These are phyloP conservation scores for Trachelus iudaicus DNA, from an alignment of 2,888 invertebrate species.

Conservation along the genomic window DNA sequence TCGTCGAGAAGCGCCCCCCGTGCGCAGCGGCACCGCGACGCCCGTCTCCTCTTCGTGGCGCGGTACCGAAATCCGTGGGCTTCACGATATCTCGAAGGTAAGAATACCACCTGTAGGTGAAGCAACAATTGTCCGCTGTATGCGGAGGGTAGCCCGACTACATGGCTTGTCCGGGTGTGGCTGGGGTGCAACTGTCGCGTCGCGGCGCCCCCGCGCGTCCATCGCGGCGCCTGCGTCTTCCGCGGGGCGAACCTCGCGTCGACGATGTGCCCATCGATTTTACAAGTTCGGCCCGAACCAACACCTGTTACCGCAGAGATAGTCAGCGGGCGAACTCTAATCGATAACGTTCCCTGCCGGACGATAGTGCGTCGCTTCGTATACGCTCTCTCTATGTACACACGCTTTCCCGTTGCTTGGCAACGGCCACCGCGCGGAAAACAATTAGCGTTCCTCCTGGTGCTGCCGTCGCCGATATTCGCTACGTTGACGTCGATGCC, in stretches of 20 bases:
- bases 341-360: slow-evolving; percentile 57
- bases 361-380: slow-evolving; percentile 47
- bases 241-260: not conserved
- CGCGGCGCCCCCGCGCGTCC: slow-evolving; percentile 34
- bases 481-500: not conserved
- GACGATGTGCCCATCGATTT: slow-evolving; percentile 35
- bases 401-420: slow-evolving; percentile 28
- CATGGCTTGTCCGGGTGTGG: slow-evolving; percentile 66
- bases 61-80: not conserved
- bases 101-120: slow-evolving; percentile 65
- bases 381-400: slow-evolving; percentile 11
- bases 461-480: slow-evolving; percentile 31
- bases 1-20: not conserved
- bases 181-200: slow-evolving; percentile 57
- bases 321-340: slow-evolving; percentile 42
- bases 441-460: slow-evolving; percentile 23
- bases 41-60: not conserved
- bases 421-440: slow-evolving; percentile 38
- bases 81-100: slow-evolving; percentile 13
- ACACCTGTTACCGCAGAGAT: slow-evolving; percentile 61
- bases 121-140: slow-evolving; percentile 66
- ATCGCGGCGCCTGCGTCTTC: slow-evolving; percentile 34
- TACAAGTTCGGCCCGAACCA: slow-evolving; percentile 48
- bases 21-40: not conserved
- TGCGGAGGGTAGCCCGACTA: slow-evolving; percentile 63